Conservation (phyloP, 2,888 invertebrate genomes). For the Plebejus argus region DNA sequence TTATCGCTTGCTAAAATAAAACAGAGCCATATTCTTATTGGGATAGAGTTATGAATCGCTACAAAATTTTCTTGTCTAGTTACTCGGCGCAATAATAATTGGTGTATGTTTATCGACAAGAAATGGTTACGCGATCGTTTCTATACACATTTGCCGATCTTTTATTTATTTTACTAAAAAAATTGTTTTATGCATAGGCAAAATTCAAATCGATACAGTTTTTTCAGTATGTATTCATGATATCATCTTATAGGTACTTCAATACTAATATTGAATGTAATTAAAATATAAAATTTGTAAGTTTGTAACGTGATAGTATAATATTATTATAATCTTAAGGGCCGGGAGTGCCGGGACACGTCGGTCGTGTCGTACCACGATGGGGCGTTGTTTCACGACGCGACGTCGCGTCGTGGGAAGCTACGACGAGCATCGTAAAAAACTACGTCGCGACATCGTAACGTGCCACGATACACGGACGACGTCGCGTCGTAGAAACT, state of each 20-base stretch:
- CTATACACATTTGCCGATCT: conserved; percentile 27
- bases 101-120: conserved; percentile 33
- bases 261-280: background rate
- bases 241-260: background rate
- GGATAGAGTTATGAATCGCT: background rate
- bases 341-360: too few species aligned
- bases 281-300: too few species aligned
- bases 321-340: too few species aligned
- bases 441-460: too few species aligned
- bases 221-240: background rate
- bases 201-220: background rate
- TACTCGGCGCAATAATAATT: conserved; percentile 31
- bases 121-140: conserved; percentile 24
- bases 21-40: conserved; percentile 4
- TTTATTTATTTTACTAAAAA: conserved; percentile 31
- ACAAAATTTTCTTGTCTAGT: conserved; percentile 11
- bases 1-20: background rate
- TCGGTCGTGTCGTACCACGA: too few species aligned
- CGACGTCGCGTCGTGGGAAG: too few species aligned
- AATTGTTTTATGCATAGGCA: conserved; percentile 20
- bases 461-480: too few species aligned
- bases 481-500: too few species aligned
- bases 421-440: too few species aligned
- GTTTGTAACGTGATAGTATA: too few species aligned
- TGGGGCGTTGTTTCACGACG: too few species aligned